Percentiles rank a stretch among this genome's conserved stretches.
Conservation (phyloP, 2,888 invertebrate species). For the Bombylius major region DNA sequence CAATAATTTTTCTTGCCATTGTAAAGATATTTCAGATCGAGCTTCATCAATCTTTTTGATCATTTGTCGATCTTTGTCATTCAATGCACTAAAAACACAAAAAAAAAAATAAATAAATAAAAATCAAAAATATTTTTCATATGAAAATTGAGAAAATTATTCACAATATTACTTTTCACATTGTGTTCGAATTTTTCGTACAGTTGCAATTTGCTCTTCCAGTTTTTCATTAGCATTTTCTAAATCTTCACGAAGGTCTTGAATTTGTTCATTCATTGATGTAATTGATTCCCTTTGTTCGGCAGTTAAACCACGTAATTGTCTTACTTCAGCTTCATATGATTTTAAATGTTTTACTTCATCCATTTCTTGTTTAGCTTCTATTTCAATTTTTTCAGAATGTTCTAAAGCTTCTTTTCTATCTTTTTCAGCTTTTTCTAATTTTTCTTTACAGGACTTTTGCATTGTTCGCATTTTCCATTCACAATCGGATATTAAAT, state of each 20-base stretch:
- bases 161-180: slow-evolving; percentile 31
- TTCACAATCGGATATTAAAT: slow-evolving; percentile 66
- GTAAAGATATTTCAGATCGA: slow-evolving; percentile 42
- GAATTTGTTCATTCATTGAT: slow-evolving; percentile 42
- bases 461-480: slow-evolving; percentile 72
- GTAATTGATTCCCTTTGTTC: slow-evolving; percentile 43
- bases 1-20: slow-evolving; percentile 51
- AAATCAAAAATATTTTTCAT: neutral
- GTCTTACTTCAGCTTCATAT: slow-evolving; percentile 43
- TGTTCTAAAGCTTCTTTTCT: slow-evolving; percentile 42
- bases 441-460: slow-evolving; percentile 49
- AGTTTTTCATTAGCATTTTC: slow-evolving; percentile 41
- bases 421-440: slow-evolving; percentile 47
- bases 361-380: slow-evolving; percentile 25
- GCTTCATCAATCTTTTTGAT: slow-evolving; percentile 39
- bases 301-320: slow-evolving; percentile 42
- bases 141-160: no score
- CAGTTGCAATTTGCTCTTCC: slow-evolving; percentile 39
- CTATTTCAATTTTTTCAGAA: slow-evolving; percentile 23
- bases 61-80: slow-evolving; percentile 38
- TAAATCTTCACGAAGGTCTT: slow-evolving; percentile 41
- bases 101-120: neutral
- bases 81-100: slow-evolving; percentile 26
- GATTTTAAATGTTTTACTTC: slow-evolving; percentile 40
- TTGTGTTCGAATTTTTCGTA: slow-evolving; percentile 34